These are phyloP conservation scores for Penaeus japonicus DNA, from an alignment of 1,140 invertebrate species.

Conservation along the genomic window DNA sequence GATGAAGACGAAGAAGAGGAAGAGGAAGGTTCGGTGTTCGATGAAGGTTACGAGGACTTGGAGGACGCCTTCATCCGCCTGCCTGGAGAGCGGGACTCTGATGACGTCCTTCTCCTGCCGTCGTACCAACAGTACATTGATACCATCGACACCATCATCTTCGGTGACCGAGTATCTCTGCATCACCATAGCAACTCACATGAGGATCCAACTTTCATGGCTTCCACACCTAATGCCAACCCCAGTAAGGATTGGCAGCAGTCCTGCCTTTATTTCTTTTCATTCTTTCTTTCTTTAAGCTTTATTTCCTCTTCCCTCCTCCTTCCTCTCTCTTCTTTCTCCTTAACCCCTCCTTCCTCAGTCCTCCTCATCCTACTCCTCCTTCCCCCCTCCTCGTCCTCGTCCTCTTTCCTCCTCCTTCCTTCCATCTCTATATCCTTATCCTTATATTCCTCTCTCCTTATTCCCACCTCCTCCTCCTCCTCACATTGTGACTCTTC, in stretches of 20 bases:
- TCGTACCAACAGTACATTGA: slow-evolving; percentile 59
- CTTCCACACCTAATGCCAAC: slow-evolving; percentile 51
- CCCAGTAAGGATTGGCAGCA: background rate
- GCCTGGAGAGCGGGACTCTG: slow-evolving; percentile 50
- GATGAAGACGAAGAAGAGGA: slow-evolving; percentile 75
- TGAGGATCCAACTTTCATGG: slow-evolving; percentile 54
- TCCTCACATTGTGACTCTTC: too few species aligned
- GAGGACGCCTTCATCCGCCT: slow-evolving; percentile 61
- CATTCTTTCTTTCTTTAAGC: too few species aligned
- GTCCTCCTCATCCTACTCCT: too few species aligned
- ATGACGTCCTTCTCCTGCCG: slow-evolving; percentile 57
- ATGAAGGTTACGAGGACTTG: slow-evolving; percentile 65
- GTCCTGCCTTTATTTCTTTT: background rate
- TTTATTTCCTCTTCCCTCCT: too few species aligned
- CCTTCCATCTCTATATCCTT: too few species aligned
- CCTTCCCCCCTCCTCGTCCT: too few species aligned
- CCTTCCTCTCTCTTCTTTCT: too few species aligned
- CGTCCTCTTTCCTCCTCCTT: too few species aligned
- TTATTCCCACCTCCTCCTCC: too few species aligned
- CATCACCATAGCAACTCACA: slow-evolving; percentile 50
- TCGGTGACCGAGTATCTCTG: slow-evolving; percentile 52
- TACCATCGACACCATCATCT: slow-evolving; percentile 59
- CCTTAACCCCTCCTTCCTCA: too few species aligned
- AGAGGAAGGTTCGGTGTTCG: slow-evolving; percentile 69
- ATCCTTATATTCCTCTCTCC: too few species aligned